These are phyloP conservation scores for Zaprionus davidi DNA, from an alignment of 1,140 invertebrate species.

Conservation along the genomic window DNA sequence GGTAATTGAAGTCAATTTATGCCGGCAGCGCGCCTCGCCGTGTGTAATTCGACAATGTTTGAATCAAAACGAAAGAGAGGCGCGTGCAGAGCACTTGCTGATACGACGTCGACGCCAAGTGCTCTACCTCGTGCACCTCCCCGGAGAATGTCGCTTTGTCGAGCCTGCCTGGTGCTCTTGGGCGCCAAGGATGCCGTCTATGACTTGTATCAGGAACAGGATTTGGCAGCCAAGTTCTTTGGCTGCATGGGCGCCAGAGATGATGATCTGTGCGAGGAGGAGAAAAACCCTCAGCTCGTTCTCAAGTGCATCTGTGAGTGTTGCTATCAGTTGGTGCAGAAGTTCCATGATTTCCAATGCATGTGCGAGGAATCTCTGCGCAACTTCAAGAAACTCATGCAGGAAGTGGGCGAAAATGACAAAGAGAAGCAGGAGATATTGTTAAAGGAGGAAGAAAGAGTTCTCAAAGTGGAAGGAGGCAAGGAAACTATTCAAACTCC, in stretches of 20 bases:
- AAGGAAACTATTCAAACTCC: slow-evolving; percentile 14
- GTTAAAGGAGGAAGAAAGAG: slow-evolving; percentile 4
- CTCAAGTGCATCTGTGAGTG: slow-evolving; percentile 69
- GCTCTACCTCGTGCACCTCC: neutral
- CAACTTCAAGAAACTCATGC: slow-evolving; percentile 61
- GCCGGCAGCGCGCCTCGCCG: slow-evolving; percentile 6
- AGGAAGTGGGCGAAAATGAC: slow-evolving; percentile 25
- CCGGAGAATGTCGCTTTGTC: slow-evolving; percentile 54
- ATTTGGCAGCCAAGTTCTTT: slow-evolving; percentile 60
- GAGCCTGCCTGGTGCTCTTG: slow-evolving; percentile 64
- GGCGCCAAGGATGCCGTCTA: slow-evolving; percentile 42
- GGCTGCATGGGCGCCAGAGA: slow-evolving; percentile 44
- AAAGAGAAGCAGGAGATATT: neutral
- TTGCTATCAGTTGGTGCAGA: slow-evolving; percentile 67
- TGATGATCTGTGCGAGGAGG: slow-evolving; percentile 33
- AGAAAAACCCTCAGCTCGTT: slow-evolving; percentile 37
- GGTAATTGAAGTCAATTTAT: slow-evolving; percentile 58
- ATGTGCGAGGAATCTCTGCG: slow-evolving; percentile 69
- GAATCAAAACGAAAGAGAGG: slow-evolving; percentile 44
- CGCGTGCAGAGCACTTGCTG: slow-evolving; percentile 49
- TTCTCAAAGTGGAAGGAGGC: slow-evolving; percentile 2
- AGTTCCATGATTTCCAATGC: slow-evolving; percentile 68
- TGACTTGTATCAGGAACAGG: slow-evolving; percentile 51
- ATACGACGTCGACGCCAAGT: slow-evolving; percentile 30
- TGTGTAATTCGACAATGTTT: slow-evolving; percentile 42